Evolutionary conservation across 2,113 vertebrate genomes (phyloP).

Genomic region (Caracal caracal): DNA sequence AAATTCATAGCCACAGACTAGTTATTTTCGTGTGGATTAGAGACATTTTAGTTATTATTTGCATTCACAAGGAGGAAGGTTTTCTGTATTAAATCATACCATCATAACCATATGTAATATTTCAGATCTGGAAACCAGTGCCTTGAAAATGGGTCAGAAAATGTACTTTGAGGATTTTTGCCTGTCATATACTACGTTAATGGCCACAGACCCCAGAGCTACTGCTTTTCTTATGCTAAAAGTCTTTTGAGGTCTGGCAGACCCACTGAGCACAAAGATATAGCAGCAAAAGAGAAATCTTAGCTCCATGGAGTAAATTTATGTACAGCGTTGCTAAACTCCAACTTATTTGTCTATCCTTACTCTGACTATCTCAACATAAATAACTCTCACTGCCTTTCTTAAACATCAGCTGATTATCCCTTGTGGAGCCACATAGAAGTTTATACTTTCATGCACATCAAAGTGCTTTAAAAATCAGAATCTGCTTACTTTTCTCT

Average conservation of each 20-base stretch:
- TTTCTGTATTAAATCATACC: background rate
- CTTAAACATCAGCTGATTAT: background rate
- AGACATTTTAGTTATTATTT: background rate
- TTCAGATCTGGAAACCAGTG: background rate
- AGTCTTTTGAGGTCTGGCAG: background rate
- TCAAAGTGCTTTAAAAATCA: background rate
- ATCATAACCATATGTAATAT: background rate
- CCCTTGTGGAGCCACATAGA: background rate
- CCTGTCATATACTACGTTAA: background rate
- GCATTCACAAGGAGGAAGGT: too few species aligned
- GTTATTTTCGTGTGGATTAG: background rate
- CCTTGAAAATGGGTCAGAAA: background rate
- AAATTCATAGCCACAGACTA: background rate
- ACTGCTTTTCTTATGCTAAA: background rate
- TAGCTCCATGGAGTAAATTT: background rate
- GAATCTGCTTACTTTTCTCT: background rate
- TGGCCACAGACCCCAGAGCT: background rate
- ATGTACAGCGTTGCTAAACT: background rate
- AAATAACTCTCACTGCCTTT: background rate
- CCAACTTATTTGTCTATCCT: background rate
- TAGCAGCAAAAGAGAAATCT: background rate
- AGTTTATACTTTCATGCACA: background rate
- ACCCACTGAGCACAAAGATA: background rate
- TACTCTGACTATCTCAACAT: background rate
- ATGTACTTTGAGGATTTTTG: background rate